phyloP scores from a whole-genome alignment of 2,797 vertebrate species.

The Fratercula arctica region DNA sequence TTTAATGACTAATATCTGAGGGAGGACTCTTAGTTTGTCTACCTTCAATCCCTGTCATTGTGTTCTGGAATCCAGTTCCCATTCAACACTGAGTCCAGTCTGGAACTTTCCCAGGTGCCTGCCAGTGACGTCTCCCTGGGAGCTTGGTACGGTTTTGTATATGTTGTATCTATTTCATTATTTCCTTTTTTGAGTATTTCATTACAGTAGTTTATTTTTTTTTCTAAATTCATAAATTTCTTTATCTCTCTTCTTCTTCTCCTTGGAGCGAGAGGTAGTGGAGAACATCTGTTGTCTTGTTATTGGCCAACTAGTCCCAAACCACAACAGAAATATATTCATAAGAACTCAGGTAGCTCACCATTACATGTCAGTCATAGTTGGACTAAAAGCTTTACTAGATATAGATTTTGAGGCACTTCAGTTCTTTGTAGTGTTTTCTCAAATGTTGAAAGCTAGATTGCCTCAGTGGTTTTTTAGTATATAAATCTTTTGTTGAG shows the following conservation, averaged over 20 bases:
- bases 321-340: background rate
- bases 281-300: too few species aligned
- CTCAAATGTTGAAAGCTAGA: background rate
- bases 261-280: background rate
- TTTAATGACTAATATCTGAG: too few species aligned
- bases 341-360: background rate
- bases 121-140: background rate
- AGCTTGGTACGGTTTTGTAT: background rate
- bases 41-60: too few species aligned
- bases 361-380: background rate
- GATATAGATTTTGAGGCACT: background rate
- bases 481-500: background rate
- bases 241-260: background rate
- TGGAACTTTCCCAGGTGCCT: too few species aligned
- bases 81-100: too few species aligned
- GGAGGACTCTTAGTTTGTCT: too few species aligned
- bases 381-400: background rate
- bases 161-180: background rate
- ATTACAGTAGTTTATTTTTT: background rate
- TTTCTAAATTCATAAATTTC: background rate
- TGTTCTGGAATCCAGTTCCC: too few species aligned
- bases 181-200: background rate
- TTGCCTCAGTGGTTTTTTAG: background rate
- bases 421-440: background rate
- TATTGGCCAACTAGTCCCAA: background rate